Evolutionary conservation across 2,797 vertebrate species (phyloP).

Genomic region (Lophura swinhoii): DNA sequence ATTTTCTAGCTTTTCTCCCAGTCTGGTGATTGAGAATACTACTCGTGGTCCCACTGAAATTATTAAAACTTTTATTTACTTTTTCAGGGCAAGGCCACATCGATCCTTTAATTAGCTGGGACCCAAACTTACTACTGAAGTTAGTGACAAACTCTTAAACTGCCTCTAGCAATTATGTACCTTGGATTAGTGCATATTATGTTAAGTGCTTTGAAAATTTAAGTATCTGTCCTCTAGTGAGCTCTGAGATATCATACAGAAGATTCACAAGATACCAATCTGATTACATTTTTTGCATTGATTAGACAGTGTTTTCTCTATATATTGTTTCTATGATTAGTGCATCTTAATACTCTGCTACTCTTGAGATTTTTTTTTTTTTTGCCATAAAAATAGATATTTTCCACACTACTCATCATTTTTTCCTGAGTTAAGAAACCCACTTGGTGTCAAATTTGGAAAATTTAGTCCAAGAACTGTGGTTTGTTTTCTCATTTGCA

Average conservation of each 20-base stretch:
- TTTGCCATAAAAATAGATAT: neutral
- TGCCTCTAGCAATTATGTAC: neutral
- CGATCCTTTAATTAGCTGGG: neutral
- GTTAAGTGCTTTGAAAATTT: conserved; percentile 32
- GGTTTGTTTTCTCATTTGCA: neutral
- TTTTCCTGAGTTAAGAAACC: conserved; percentile 3
- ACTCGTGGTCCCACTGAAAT: neutral
- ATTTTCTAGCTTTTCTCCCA: neutral
- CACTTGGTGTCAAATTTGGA: neutral
- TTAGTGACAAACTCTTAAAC: neutral
- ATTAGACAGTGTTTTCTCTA: neutral
- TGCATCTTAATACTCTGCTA: neutral
- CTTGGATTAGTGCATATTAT: neutral
- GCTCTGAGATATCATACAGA: conserved; percentile 18
- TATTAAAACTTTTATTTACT: neutral
- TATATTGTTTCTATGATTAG: conserved; percentile 39
- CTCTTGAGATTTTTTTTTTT: conserved; percentile 19
- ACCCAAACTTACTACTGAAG: neutral
- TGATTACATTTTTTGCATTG: neutral
- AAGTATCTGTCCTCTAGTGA: conserved; percentile 13
- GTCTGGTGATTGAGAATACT: neutral
- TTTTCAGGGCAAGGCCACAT: neutral
- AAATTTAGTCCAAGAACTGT: neutral
- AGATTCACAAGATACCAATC: conserved; percentile 22
- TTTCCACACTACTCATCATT: neutral